Evolutionary conservation across 2,888 invertebrate genomes (phyloP), one percentile per base, ranked within the genome.

Genomic region (Dasypolia templi): DNA sequence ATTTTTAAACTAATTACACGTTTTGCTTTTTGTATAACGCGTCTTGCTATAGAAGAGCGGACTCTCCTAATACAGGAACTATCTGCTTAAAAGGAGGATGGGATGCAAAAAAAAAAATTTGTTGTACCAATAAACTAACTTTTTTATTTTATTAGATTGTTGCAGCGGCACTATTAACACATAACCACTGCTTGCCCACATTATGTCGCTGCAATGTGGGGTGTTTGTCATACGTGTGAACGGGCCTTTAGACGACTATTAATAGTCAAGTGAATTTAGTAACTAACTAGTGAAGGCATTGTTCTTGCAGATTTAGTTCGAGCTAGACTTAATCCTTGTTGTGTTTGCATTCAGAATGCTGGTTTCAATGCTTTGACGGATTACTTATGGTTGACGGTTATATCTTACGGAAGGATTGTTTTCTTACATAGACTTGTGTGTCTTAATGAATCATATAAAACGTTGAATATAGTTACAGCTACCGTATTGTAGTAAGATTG

Each of bases 181-280:
- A n/a, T 35, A n/a, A 59, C 59, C 35, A 59, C 17, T 17, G 59
- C 17, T 2, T n/a, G 17, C 59, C n/a, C 35, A 61, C 17, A 39
- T 17, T 39, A 17, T 39, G 9, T 17, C 11, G 29, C 5, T 39
- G 35, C n/a, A 11, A n/a, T 61, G 42, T 26, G 42, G 19, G 26
- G 19, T 22, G 29, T 19, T 42, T 11, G 19, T 22, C 19, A 7
- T 22, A 29, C 29, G 7, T 62, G 29, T 44, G 44, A 0, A 62
- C 12, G 12, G 22, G 39, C 39, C 72, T 17, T 74, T 71, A 71
- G 22, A 42, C 29, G 12, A 56, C 70, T 86, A 86, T 86, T 87
- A 82, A 87, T 86, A 87, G 86, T 82, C 68, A 39, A 32, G 73
- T 39, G 84, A 84, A 82, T 82, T 85, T 85, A 69, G 80, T 84